A percentile compares a stretch with the other conserved stretches of the same genome.
Evolutionary conservation across 2,113 vertebrate genomes (phyloP).

Genomic region (Polypterus senegalus): DNA sequence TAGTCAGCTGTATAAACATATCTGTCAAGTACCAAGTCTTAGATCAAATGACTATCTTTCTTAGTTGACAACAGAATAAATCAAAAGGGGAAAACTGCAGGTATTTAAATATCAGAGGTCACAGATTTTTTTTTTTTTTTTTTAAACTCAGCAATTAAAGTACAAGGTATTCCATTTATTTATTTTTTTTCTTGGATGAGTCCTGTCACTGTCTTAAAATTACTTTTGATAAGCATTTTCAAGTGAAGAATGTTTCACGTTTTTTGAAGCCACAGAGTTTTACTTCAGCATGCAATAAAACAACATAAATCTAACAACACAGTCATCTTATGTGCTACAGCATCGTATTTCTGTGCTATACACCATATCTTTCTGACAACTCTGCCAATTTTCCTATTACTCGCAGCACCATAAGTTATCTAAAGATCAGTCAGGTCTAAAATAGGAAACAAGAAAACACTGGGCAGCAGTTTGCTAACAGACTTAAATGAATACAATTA

Average conservation of each 20-base stretch:
- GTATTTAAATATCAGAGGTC: constrained; percentile 8
- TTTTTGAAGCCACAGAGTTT: constrained; percentile 55
- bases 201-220: constrained; percentile 46
- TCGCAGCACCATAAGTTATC: constrained; percentile 77
- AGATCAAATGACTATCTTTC: neutral
- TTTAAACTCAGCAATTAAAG: neutral
- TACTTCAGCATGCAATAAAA: constrained; percentile 51
- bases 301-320: constrained; percentile 68
- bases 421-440: constrained; percentile 71
- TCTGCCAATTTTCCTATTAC: constrained; percentile 96
- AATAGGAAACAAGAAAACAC: constrained; percentile 66
- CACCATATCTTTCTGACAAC: constrained; percentile 80
- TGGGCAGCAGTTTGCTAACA: constrained; percentile 58
- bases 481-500: constrained; percentile 32
- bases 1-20: too few relatives aligned
- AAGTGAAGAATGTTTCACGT: constrained; percentile 50
- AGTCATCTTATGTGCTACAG: constrained; percentile 60
- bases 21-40: too few relatives aligned
- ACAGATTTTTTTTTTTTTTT: constrained; percentile 6
- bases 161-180: constrained; percentile 27
- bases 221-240: constrained; percentile 52
- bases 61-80: neutral
- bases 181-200: constrained; percentile 30
- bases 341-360: constrained; percentile 60
- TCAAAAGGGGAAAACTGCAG: neutral